Conservation (phyloP, 1,140 invertebrate species). For the Neuroterus valhalla region DNA sequence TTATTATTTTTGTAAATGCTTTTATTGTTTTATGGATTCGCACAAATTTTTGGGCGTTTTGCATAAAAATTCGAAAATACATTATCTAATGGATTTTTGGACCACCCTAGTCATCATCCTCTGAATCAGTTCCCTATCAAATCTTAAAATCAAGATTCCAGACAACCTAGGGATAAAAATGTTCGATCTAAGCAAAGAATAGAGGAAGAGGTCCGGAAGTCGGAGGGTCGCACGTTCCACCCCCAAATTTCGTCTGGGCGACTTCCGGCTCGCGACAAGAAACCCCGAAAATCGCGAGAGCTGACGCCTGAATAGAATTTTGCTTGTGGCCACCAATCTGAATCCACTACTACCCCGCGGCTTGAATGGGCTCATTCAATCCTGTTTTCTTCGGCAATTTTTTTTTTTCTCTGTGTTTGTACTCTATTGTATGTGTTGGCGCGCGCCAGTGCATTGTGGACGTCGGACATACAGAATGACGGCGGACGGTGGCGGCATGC, state of each 20-base stretch:
- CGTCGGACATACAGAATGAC: constrained; percentile 44
- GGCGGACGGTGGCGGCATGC: constrained; percentile 41
- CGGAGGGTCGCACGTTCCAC: neutral
- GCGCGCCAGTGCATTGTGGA: constrained; percentile 55
- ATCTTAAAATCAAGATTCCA: too few relatives aligned
- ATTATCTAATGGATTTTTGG: too few relatives aligned
- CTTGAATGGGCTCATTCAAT: constrained; percentile 58
- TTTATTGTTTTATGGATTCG: too few relatives aligned
- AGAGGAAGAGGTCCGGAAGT: constrained; percentile 13
- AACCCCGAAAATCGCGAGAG: constrained; percentile 52
- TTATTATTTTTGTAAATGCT: too few relatives aligned
- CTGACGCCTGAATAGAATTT: constrained; percentile 46
- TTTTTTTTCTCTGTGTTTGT: constrained; percentile 38
- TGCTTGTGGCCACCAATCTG: constrained; percentile 37
- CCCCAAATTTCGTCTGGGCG: constrained; percentile 59
- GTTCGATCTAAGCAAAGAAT: neutral
- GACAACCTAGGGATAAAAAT: neutral
- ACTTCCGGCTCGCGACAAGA: constrained; percentile 65
- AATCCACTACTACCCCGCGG: constrained; percentile 39
- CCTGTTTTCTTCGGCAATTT: constrained; percentile 31
- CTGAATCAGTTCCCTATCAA: too few relatives aligned
- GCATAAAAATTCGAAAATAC: too few relatives aligned
- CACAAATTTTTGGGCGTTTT: too few relatives aligned
- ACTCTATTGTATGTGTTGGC: constrained; percentile 54
- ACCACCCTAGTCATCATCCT: too few relatives aligned